Conservation (phyloP, 1,140 invertebrate species). For the Drosophila ambigua region DNA sequence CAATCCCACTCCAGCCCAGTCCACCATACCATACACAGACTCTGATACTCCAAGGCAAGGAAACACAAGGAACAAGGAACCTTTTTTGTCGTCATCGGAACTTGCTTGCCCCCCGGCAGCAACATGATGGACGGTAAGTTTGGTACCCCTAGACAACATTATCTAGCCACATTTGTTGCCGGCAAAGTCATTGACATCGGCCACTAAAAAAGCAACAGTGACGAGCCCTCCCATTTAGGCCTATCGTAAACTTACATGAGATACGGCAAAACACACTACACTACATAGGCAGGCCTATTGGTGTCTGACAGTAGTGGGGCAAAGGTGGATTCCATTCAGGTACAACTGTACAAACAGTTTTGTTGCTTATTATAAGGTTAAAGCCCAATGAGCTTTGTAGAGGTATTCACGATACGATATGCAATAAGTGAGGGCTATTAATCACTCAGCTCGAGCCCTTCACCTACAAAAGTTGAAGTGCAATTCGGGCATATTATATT, state of each 20-base stretch:
- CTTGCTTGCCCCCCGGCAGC: conserved; percentile 69
- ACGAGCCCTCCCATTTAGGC: conserved; percentile 22
- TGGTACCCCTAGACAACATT: conserved; percentile 16
- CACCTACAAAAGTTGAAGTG: no score
- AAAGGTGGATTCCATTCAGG: no score
- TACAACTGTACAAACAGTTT: no score
- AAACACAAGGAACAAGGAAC: conserved; percentile 26
- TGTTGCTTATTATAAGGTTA: no score
- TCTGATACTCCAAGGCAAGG: conserved; percentile 6
- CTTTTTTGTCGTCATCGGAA: conserved; percentile 54
- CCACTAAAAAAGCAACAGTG: conserved; percentile 11
- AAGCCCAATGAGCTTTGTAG: no score
- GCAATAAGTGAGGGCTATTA: no score
- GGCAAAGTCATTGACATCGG: conserved; percentile 48
- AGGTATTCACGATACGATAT: no score
- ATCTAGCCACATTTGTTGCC: conserved; percentile 7
- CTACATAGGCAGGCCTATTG: neutral
- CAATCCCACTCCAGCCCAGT: neutral
- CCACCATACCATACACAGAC: neutral
- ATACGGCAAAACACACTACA: neutral
- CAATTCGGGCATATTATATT: no score
- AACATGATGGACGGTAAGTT: conserved; percentile 73
- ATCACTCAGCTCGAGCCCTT: no score
- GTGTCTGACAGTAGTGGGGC: no score
- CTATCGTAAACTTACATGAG: conserved; percentile 6